These are phyloP conservation scores for Nothobranchius furzeri DNA, from an alignment of 2,113 vertebrate species.

Conservation along the genomic window DNA sequence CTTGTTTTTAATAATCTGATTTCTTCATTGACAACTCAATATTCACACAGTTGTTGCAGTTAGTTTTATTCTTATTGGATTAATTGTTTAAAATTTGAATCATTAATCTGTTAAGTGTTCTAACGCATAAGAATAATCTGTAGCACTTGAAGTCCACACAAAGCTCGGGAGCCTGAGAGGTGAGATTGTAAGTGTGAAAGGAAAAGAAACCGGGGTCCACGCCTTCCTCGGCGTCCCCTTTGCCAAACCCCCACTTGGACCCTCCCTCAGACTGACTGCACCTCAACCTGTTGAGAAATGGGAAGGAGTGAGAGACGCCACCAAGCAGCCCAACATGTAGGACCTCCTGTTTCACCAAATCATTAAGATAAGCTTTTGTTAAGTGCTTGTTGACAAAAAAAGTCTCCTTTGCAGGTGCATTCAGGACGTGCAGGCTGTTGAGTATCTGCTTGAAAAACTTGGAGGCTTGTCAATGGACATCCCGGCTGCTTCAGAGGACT, in stretches of 20 bases:
- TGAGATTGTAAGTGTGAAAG: slow-evolving; percentile 70
- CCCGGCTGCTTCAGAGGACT: slow-evolving; percentile 76
- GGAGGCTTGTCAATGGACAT: background rate
- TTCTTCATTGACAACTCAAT: too few relatives aligned
- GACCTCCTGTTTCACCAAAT: slow-evolving; percentile 17
- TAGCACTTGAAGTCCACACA: slow-evolving; percentile 76
- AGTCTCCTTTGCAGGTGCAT: slow-evolving; percentile 66
- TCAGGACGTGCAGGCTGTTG: slow-evolving; percentile 1
- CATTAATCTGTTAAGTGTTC: background rate
- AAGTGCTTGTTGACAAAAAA: background rate
- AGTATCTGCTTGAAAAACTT: background rate
- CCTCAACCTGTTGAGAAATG: slow-evolving; percentile 81
- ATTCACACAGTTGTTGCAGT: too few relatives aligned
- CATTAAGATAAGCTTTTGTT: too few relatives aligned
- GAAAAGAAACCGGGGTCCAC: slow-evolving; percentile 70
- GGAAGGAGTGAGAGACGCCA: slow-evolving; percentile 81
- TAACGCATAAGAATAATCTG: background rate
- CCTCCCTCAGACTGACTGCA: slow-evolving; percentile 79
- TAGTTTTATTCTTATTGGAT: too few relatives aligned
- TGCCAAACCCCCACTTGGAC: slow-evolving; percentile 85
- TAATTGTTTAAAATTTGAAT: too few relatives aligned
- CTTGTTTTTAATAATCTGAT: too few relatives aligned
- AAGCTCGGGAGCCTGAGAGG: slow-evolving; percentile 58
- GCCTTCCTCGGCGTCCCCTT: slow-evolving; percentile 86
- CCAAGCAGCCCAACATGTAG: slow-evolving; percentile 81